These are phyloP conservation scores for Gadus chalcogrammus DNA, from an alignment of 2,113 vertebrate species.

Conservation along the genomic window DNA sequence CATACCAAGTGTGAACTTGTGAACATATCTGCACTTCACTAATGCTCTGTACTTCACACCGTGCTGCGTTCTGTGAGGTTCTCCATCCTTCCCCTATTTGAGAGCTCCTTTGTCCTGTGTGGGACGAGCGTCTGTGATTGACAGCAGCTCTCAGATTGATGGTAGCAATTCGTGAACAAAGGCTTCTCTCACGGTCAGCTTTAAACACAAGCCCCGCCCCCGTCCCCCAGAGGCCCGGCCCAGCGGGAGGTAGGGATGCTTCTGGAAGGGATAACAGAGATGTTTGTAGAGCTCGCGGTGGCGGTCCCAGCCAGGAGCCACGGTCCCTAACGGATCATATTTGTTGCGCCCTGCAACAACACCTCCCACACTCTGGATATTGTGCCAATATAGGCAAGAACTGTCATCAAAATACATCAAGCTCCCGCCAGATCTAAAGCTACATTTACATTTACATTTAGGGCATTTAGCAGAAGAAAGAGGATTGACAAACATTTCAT, in stretches of 20 bases:
- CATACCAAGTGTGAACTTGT: too few species aligned
- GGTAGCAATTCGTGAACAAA: conserved; percentile 21
- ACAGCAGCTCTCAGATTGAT: conserved; percentile 26
- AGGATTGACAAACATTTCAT: too few species aligned
- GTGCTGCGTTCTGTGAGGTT: too few species aligned
- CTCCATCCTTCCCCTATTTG: too few species aligned
- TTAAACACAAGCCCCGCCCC: conserved; percentile 20
- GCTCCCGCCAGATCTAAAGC: conserved; percentile 27
- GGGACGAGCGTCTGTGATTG: conserved; percentile 21
- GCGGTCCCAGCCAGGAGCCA: background rate
- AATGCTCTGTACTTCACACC: too few species aligned
- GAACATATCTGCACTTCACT: too few species aligned
- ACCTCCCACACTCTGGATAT: too few species aligned
- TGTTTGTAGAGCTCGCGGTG: conserved; percentile 37
- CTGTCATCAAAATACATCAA: background rate
- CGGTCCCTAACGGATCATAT: too few species aligned
- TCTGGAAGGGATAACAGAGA: conserved; percentile 19
- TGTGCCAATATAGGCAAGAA: too few species aligned
- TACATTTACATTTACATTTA: too few species aligned
- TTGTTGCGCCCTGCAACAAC: background rate
- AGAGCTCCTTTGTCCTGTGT: too few species aligned
- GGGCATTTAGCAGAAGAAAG: too few species aligned
- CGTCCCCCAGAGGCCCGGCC: conserved; percentile 11
- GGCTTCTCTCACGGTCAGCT: conserved; percentile 36
- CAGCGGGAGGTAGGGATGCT: background rate